Conservation (phyloP, 2,888 invertebrate species). For the Kuschelorhynchus macadamiae region DNA sequence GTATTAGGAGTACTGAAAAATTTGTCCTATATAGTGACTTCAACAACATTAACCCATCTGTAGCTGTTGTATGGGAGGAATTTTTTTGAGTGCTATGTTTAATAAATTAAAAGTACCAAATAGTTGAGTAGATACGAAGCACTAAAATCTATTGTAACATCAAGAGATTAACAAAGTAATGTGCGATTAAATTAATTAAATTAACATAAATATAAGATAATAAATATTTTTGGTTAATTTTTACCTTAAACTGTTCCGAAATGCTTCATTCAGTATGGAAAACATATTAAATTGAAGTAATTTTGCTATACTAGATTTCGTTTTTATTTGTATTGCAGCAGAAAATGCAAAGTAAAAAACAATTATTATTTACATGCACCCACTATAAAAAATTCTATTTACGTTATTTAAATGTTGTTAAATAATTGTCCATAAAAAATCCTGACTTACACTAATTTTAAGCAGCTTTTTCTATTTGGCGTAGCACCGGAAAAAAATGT, state of each 20-base stretch:
- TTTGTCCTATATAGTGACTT: slow-evolving; percentile 10
- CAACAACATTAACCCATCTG: slow-evolving; percentile 21
- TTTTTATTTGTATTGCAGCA: too few relatives aligned
- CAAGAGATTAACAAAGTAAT: too few relatives aligned
- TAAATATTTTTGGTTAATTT: too few relatives aligned
- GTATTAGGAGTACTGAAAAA: slow-evolving; percentile 26
- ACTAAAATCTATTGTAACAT: background rate
- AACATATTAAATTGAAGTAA: slow-evolving; percentile 3
- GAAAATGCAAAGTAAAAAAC: too few relatives aligned
- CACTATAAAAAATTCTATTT: background rate
- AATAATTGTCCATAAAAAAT: too few relatives aligned
- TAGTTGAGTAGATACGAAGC: slow-evolving; percentile 46
- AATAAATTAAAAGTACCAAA: slow-evolving; percentile 62
- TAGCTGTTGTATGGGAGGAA: background rate
- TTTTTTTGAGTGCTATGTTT: slow-evolving; percentile 17
- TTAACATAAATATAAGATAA: too few relatives aligned
- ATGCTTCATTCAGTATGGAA: background rate
- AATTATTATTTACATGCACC: background rate
- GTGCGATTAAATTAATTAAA: too few relatives aligned
- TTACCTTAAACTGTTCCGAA: background rate
- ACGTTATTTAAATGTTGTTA: background rate
- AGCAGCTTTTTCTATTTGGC: background rate
- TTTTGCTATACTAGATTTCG: background rate
- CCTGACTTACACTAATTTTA: too few relatives aligned
- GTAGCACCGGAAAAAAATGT: background rate